phyloP scores from a whole-genome alignment of 2,888 invertebrate genomes.

The Entomobrya proxima region DNA sequence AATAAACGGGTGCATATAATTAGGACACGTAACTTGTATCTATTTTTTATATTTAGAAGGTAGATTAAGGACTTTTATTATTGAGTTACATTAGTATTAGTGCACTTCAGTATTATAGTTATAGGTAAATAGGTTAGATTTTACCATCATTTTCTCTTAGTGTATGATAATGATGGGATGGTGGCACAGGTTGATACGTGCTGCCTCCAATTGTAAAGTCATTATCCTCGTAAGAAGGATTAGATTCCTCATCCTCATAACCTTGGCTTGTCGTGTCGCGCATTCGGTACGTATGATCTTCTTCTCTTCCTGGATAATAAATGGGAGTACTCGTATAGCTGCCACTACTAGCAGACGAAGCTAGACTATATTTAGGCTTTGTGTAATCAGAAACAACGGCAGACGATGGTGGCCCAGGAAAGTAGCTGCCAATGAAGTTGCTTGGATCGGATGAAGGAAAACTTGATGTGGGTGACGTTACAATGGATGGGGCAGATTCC shows the following conservation, averaged over 20 bases:
- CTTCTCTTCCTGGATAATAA: conserved; percentile 59
- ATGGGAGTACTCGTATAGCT: conserved; percentile 51
- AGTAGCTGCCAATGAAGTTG: conserved; percentile 54
- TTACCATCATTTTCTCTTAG: conserved; percentile 50
- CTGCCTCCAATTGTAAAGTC: conserved; percentile 22
- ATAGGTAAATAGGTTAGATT: too few species aligned
- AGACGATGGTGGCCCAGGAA: conserved; percentile 23
- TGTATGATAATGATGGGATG: conserved; percentile 11
- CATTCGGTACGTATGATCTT: conserved; percentile 61
- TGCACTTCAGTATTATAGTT: too few species aligned
- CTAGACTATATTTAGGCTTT: conserved; percentile 26
- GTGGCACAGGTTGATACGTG: conserved; percentile 53
- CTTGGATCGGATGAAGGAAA: conserved; percentile 23
- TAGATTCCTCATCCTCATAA: conserved; percentile 53
- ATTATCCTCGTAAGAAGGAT: conserved; percentile 45
- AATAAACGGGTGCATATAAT: neutral
- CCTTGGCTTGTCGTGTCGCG: conserved; percentile 58
- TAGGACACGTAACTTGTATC: too few species aligned
- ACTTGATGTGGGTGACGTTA: neutral
- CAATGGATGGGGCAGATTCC: neutral
- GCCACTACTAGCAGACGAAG: conserved; percentile 35
- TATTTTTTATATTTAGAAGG: too few species aligned
- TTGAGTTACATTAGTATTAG: too few species aligned
- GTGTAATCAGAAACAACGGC: conserved; percentile 13
- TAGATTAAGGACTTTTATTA: too few species aligned